A percentile compares a stretch with the other conserved stretches of the same genome.
These are phyloP conservation scores for Brachyhypopomus occidentalis DNA, from an alignment of 2,113 vertebrate genomes.

Conservation along the genomic window DNA sequence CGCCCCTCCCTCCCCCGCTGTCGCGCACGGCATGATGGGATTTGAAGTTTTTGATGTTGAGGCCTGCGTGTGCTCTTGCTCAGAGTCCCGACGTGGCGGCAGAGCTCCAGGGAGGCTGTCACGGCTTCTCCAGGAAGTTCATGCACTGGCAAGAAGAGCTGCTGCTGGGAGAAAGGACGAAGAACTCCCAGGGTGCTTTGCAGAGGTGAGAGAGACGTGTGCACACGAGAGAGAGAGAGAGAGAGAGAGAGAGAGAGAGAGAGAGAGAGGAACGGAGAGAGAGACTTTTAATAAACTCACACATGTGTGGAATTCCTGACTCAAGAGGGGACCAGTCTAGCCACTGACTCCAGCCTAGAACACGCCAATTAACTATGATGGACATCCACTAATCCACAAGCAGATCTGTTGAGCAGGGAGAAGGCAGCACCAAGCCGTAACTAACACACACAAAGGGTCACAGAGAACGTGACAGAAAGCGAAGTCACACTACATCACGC, in stretches of 20 bases:
- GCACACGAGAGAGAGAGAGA: slow-evolving; percentile 17
- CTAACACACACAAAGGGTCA: slow-evolving; percentile 12
- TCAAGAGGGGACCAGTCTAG: slow-evolving; percentile 64
- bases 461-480: slow-evolving; percentile 24
- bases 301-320: slow-evolving; percentile 67
- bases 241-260: slow-evolving; percentile 26
- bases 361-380: slow-evolving; percentile 72
- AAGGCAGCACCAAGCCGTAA: slow-evolving; percentile 25
- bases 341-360: slow-evolving; percentile 62
- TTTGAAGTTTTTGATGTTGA: neutral
- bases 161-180: slow-evolving; percentile 87
- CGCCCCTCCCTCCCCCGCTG: no score
- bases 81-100: slow-evolving; percentile 84
- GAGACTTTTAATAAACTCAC: slow-evolving; percentile 58
- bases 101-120: slow-evolving; percentile 88
- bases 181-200: slow-evolving; percentile 83
- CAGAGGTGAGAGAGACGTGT: slow-evolving; percentile 77
- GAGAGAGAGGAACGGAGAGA: slow-evolving; percentile 47
- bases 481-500: slow-evolving; percentile 4
- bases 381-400: slow-evolving; percentile 63
- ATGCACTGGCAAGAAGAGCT: slow-evolving; percentile 99
- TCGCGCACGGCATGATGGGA: neutral
- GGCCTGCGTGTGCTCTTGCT: neutral
- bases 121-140: slow-evolving; percentile 96
- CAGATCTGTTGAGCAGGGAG: slow-evolving; percentile 55